A percentile compares a stretch with the other conserved stretches of the same genome.
These are phyloP conservation scores for Coracias cyanogaster DNA, from an alignment of 2,797 vertebrate species.

Conservation along the genomic window DNA sequence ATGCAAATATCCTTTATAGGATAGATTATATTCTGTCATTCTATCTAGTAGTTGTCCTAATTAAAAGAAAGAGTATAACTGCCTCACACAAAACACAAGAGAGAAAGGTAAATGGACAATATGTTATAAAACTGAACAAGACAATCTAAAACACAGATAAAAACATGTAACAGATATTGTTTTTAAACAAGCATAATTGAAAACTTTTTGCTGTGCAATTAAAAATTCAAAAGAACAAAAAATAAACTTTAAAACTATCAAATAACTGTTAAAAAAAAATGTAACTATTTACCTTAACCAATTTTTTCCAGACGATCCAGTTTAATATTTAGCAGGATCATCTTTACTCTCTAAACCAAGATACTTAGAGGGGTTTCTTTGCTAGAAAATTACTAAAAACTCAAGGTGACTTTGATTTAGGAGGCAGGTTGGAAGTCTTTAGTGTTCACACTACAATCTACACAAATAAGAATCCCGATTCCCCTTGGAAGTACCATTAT, in stretches of 20 bases:
- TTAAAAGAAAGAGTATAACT: slow-evolving; percentile 62
- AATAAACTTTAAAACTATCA: background rate
- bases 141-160: slow-evolving; percentile 24
- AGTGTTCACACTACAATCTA: background rate
- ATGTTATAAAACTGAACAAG: slow-evolving; percentile 55
- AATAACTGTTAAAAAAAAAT: background rate
- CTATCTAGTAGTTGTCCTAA: slow-evolving; percentile 15
- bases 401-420: background rate
- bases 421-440: background rate
- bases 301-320: slow-evolving; percentile 19
- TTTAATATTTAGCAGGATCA: background rate
- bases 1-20: slow-evolving; percentile 66
- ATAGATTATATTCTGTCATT: slow-evolving; percentile 46
- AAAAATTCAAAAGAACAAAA: background rate
- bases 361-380: background rate
- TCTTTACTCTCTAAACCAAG: slow-evolving; percentile 33
- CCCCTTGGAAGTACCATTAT: background rate
- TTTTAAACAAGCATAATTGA: background rate
- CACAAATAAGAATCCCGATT: background rate
- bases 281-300: background rate
- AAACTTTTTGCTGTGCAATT: background rate
- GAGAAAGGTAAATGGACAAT: slow-evolving; percentile 43
- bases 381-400: slow-evolving; percentile 37
- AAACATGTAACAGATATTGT: background rate
- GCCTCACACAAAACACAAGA: slow-evolving; percentile 35